phyloP scores from a whole-genome alignment of 2,113 vertebrate genomes.

The Oncorhynchus gorbuscha region DNA sequence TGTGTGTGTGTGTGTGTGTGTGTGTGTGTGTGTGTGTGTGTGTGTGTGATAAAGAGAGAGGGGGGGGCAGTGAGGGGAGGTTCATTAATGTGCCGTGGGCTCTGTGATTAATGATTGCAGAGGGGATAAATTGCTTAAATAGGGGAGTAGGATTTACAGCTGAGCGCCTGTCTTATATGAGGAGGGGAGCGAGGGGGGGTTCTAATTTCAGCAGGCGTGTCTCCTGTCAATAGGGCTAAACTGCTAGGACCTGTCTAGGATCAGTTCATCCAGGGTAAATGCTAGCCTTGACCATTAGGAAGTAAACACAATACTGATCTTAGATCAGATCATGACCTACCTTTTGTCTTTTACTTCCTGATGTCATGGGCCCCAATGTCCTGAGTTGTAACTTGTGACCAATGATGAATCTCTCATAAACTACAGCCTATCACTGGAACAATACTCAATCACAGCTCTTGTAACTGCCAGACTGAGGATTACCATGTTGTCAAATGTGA shows the following conservation, averaged over 20 bases:
- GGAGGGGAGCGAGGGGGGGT: background rate
- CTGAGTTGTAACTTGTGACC: background rate
- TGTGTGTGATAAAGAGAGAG: background rate
- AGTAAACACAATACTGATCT: background rate
- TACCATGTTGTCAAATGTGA: too few species aligned
- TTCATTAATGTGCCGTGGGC: too few species aligned
- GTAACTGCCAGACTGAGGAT: too few species aligned
- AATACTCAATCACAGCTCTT: too few species aligned
- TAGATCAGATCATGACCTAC: too few species aligned
- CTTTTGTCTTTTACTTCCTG: too few species aligned
- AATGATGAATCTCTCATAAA: background rate
- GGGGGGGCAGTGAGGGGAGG: too few species aligned
- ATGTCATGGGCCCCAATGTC: background rate
- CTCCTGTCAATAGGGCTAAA: constrained; percentile 50
- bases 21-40: background rate
- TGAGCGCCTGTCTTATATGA: background rate
- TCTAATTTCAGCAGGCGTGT: constrained; percentile 60
- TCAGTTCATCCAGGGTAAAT: constrained; percentile 42
- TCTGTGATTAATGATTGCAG: constrained; percentile 7
- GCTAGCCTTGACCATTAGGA: constrained; percentile 23
- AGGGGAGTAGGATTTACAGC: constrained; percentile 54
- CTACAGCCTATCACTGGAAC: background rate
- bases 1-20: background rate
- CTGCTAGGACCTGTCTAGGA: constrained; percentile 10
- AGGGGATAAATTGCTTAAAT: constrained; percentile 39